Percentiles rank a stretch among this genome's conserved stretches.
These are phyloP conservation scores for Flexamia atlantica DNA, from an alignment of 2,888 invertebrate genomes.

Conservation along the genomic window DNA sequence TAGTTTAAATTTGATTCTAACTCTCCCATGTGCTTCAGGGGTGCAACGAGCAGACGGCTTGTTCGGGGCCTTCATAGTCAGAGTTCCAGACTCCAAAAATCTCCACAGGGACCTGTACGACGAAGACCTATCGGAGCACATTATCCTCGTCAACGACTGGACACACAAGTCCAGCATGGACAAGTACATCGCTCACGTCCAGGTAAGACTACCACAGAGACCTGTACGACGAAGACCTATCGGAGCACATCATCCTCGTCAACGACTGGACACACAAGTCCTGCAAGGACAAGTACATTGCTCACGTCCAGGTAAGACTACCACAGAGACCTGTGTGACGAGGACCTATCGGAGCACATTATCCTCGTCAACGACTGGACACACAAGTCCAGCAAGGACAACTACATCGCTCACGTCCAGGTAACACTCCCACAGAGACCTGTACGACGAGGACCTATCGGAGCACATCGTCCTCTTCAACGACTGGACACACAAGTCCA, in stretches of 20 bases:
- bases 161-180: constrained; percentile 76
- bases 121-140: constrained; percentile 83
- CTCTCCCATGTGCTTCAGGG: constrained; percentile 74
- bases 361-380: constrained; percentile 91
- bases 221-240: constrained; percentile 88
- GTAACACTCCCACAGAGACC: constrained; percentile 76
- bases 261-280: constrained; percentile 88
- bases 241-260: constrained; percentile 82
- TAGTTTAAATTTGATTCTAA: too few relatives aligned
- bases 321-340: constrained; percentile 82
- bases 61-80: constrained; percentile 87
- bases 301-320: constrained; percentile 74
- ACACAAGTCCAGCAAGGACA: constrained; percentile 74
- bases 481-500: constrained; percentile 86
- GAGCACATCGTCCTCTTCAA: constrained; percentile 84
- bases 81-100: constrained; percentile 81
- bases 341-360: constrained; percentile 83
- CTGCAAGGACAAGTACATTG: constrained; percentile 1
- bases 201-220: constrained; percentile 71
- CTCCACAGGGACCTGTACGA: constrained; percentile 83
- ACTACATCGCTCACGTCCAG: not conserved
- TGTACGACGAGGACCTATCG: constrained; percentile 87
- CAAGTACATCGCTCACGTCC: not conserved
- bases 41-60: constrained; percentile 93
- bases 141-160: constrained; percentile 90